These are phyloP conservation scores for Drosophila willistoni DNA, from an alignment of 1,140 invertebrate species.

Conservation along the genomic window DNA sequence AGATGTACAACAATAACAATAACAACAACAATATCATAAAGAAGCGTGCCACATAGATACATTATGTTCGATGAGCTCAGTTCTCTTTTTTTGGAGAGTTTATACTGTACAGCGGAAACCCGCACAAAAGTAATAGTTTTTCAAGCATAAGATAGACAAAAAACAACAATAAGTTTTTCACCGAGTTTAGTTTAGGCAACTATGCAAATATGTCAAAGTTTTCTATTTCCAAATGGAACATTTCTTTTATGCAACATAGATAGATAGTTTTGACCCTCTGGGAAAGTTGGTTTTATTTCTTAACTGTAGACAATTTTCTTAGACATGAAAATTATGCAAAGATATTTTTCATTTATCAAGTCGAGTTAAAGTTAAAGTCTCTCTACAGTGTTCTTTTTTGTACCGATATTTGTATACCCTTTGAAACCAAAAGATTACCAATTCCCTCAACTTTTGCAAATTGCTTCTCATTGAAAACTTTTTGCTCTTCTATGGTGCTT, in stretches of 20 bases:
- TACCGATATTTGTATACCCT: too few relatives aligned
- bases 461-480: too few relatives aligned
- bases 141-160: conserved; percentile 24
- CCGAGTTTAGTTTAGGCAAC: conserved; percentile 15
- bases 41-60: conserved; percentile 46
- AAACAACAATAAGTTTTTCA: conserved; percentile 39
- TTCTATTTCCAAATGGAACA: conserved; percentile 9
- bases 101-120: conserved; percentile 39
- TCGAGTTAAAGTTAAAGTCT: too few relatives aligned
- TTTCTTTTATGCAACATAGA: neutral
- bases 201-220: conserved; percentile 64
- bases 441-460: too few relatives aligned
- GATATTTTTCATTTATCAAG: too few relatives aligned
- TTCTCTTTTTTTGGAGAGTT: conserved; percentile 50
- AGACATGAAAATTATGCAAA: neutral
- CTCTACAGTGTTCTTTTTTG: too few relatives aligned
- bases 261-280: conserved; percentile 3
- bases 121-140: conserved; percentile 44
- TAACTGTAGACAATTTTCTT: neutral
- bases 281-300: neutral
- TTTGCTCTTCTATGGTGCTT: too few relatives aligned
- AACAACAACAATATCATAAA: conserved; percentile 15
- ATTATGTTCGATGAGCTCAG: conserved; percentile 70
- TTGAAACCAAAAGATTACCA: too few relatives aligned
- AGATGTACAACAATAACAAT: conserved; percentile 51